A percentile compares a stretch with the other conserved stretches of the same genome.
phyloP scores from a whole-genome alignment of 2,888 invertebrate species.

The Branchipolynoe longqiensis region DNA sequence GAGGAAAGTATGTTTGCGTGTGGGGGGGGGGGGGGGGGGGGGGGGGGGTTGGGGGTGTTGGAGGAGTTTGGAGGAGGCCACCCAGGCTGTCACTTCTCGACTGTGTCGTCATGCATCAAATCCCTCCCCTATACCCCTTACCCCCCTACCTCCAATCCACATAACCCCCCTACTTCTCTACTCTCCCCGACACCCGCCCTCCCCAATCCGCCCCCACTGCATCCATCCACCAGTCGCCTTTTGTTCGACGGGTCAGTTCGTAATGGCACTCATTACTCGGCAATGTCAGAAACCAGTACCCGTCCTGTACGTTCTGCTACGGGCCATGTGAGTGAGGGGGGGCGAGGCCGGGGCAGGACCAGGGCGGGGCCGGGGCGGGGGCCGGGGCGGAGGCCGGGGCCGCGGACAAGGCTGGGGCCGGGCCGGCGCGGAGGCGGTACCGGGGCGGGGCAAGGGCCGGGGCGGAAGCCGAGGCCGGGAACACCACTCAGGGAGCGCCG shows the following conservation, averaged over 20 bases:
- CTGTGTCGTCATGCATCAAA: constrained; percentile 33
- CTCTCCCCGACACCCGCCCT: not conserved
- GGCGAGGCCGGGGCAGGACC: no score
- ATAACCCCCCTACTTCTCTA: not conserved
- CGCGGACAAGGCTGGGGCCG: no score
- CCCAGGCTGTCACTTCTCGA: constrained; percentile 21
- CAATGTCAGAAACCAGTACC: constrained; percentile 37
- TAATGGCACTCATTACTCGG: constrained; percentile 41
- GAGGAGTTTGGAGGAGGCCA: not conserved
- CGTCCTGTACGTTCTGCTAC: constrained; percentile 24
- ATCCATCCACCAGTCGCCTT: constrained; percentile 13
- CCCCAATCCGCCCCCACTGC: not conserved
- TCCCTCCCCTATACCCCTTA: not conserved
- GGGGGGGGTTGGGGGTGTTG: no score
- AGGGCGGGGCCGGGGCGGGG: no score
- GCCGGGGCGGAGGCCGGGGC: no score
- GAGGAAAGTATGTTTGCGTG: no score
- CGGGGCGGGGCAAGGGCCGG: no score
- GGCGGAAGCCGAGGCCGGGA: no score
- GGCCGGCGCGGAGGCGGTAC: no score
- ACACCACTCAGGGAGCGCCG: no score
- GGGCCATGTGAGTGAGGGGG: no score
- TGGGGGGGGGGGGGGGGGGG: constrained; percentile 2
- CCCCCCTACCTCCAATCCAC: not conserved
- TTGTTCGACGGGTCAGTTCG: not conserved